Conservation (phyloP, 2,113 vertebrate genomes). For the Corythaixoides concolor region DNA sequence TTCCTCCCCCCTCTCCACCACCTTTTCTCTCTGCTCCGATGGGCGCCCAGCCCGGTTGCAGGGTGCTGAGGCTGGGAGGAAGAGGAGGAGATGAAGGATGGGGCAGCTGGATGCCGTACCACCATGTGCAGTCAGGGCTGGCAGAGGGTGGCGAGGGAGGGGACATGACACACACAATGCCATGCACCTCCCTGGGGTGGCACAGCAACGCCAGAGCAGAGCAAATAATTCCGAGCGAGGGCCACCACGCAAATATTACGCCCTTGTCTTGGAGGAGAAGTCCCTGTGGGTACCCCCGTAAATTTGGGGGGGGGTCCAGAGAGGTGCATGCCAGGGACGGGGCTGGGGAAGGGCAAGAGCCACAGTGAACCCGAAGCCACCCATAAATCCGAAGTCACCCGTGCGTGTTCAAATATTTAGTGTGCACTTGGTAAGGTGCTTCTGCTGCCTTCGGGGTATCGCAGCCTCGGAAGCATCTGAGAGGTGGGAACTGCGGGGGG, state of each 20-base stretch:
- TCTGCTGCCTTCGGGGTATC: slow-evolving; percentile 68
- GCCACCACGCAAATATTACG: background rate
- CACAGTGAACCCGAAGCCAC: slow-evolving; percentile 29
- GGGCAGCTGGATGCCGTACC: background rate
- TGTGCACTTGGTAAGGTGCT: slow-evolving; percentile 41
- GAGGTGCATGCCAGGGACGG: background rate
- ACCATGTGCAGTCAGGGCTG: background rate
- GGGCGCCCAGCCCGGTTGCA: slow-evolving; percentile 25
- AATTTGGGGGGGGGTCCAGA: background rate
- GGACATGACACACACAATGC: background rate
- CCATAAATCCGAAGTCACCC: background rate
- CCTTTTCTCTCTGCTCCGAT: background rate
- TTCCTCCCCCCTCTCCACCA: no score
- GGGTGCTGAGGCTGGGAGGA: slow-evolving; percentile 1
- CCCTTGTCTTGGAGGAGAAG: background rate
- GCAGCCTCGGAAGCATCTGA: slow-evolving; percentile 27
- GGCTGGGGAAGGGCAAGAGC: background rate
- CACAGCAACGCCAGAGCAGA: background rate
- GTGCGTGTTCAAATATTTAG: slow-evolving; percentile 55
- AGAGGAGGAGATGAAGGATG: slow-evolving; percentile 7
- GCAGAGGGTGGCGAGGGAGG: background rate
- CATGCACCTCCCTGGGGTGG: background rate
- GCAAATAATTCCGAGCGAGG: background rate
- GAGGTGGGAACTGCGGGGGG: slow-evolving; percentile 29
- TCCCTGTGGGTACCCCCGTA: fast-evolving